Percentiles rank a stretch among this genome's conserved stretches.
Conservation (phyloP, 2,888 invertebrate species). For the Lissonota sp. region DNA sequence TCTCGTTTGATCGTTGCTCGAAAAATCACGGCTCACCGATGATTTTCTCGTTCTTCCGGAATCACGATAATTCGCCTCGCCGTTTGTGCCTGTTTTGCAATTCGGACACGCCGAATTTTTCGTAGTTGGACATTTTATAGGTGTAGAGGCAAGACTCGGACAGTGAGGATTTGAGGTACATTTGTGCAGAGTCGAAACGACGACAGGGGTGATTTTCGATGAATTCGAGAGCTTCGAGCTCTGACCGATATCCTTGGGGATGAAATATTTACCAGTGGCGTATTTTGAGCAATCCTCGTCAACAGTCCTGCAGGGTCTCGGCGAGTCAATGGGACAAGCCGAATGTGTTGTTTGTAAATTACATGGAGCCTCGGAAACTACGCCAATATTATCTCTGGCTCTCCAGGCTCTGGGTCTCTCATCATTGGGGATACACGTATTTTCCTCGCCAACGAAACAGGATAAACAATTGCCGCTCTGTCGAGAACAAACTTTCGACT, state of each 20-base stretch:
- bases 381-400: conserved; percentile 68
- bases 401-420: conserved; percentile 77
- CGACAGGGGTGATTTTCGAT: conserved; percentile 58
- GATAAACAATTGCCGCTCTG: conserved; percentile 74
- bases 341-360: conserved; percentile 59
- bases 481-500: conserved; percentile 48
- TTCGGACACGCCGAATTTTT: conserved; percentile 60
- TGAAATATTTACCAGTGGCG: conserved; percentile 64
- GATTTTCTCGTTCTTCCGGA: conserved; percentile 55
- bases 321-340: conserved; percentile 54
- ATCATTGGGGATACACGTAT: conserved; percentile 65
- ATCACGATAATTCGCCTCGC: conserved; percentile 55
- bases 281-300: conserved; percentile 52
- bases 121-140: conserved; percentile 41
- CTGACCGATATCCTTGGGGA: conserved; percentile 63
- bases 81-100: conserved; percentile 65
- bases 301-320: conserved; percentile 68
- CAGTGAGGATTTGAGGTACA: conserved; percentile 75
- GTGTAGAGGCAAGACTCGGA: conserved; percentile 60
- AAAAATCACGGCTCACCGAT: conserved; percentile 6
- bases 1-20: conserved; percentile 34
- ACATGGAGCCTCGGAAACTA: conserved; percentile 72
- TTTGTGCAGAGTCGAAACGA: conserved; percentile 71
- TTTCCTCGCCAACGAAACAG: conserved; percentile 76
- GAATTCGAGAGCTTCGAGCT: conserved; percentile 55